phyloP scores from a whole-genome alignment of 2,113 vertebrate species.

The Zosterops hypoxanthus region DNA sequence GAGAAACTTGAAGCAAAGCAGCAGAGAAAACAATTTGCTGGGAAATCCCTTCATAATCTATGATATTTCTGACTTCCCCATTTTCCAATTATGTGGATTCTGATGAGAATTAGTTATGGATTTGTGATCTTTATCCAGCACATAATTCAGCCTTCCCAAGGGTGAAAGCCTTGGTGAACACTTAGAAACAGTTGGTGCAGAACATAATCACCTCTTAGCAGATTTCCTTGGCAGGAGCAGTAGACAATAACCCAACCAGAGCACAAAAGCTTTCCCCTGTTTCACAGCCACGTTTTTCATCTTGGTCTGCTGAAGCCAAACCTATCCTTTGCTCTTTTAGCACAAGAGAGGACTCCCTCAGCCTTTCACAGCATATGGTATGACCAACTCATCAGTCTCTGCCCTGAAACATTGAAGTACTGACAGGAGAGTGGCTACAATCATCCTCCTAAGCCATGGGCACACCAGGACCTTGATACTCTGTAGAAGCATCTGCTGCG shows the following conservation, averaged over 20 bases:
- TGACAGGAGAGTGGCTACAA: accelerated
- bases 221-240: neutral
- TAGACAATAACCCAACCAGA: neutral
- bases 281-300: neutral
- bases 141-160: neutral
- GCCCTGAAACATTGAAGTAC: neutral
- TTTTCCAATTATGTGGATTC: neutral
- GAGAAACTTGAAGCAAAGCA: neutral
- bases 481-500: neutral
- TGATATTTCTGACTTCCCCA: neutral
- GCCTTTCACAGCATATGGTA: neutral
- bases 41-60: neutral
- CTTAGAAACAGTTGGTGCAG: neutral
- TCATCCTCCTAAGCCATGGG: neutral
- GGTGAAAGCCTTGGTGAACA: neutral
- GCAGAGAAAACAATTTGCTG: neutral
- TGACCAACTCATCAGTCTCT: neutral
- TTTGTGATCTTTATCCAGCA: neutral
- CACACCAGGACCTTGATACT: neutral
- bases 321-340: neutral
- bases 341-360: neutral
- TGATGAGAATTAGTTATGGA: neutral
- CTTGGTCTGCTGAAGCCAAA: neutral
- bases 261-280: accelerated
- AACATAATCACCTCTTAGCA: neutral